A percentile compares a stretch with the other conserved stretches of the same genome.
Conservation (phyloP, 1,140 invertebrate genomes). For the Neelides sp. region DNA sequence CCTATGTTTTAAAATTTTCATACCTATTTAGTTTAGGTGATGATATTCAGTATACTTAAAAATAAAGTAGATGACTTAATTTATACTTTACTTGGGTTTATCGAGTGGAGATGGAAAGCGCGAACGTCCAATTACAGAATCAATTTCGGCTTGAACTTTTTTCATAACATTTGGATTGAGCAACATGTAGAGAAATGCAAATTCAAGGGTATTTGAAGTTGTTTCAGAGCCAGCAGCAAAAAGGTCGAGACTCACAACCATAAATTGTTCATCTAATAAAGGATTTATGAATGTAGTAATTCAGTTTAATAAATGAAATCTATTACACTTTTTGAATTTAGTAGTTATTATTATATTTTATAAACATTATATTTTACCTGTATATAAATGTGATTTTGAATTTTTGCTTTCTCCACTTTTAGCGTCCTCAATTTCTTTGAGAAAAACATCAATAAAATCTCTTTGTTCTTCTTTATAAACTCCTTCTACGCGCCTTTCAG, state of each 20-base stretch:
- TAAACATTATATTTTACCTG: background rate
- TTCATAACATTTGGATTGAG: slow-evolving; percentile 61
- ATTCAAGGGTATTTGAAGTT: slow-evolving; percentile 59
- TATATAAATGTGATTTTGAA: background rate
- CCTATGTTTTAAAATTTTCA: no score
- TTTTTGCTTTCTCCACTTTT: background rate
- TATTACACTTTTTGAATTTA: no score
- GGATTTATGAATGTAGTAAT: no score
- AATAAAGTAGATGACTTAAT: no score
- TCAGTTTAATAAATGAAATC: no score
- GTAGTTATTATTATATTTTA: background rate
- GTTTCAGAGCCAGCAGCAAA: slow-evolving; percentile 67
- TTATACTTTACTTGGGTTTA: slow-evolving; percentile 52
- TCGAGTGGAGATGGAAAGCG: slow-evolving; percentile 54
- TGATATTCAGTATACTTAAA: no score
- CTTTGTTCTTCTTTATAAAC: slow-evolving; percentile 33
- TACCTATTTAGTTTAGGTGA: no score
- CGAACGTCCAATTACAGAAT: slow-evolving; percentile 53
- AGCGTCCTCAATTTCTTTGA: slow-evolving; percentile 33
- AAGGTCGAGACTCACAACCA: background rate
- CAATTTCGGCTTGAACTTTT: slow-evolving; percentile 65
- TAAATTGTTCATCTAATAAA: slow-evolving; percentile 12
- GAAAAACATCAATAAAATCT: slow-evolving; percentile 39
- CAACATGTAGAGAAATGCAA: slow-evolving; percentile 61
- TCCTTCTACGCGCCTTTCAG: slow-evolving; percentile 13